A percentile compares a stretch with the other conserved stretches of the same genome.
Evolutionary conservation across 1,140 invertebrate genomes (phyloP).

Genomic region (Drosophila sproati): DNA sequence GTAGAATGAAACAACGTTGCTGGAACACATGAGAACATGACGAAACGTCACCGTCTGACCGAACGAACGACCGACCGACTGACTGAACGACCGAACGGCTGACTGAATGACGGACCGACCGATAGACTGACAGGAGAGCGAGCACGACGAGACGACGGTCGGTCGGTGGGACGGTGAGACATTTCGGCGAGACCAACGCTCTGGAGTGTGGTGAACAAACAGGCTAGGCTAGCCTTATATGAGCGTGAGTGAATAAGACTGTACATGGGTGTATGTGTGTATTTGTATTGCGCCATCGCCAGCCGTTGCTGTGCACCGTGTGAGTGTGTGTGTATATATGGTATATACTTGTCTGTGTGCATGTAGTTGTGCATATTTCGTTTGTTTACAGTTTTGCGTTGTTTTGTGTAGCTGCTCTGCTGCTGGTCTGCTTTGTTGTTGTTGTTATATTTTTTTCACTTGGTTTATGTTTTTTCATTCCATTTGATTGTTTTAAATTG

Average conservation of each 20-base stretch:
- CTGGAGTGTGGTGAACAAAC: conserved; percentile 62
- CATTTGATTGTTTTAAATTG: conserved; percentile 80
- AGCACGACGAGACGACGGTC: conserved; percentile 1
- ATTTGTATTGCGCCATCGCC: conserved; percentile 48
- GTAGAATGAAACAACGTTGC: conserved; percentile 2
- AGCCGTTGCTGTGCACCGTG: conserved; percentile 11
- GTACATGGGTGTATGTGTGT: conserved; percentile 23
- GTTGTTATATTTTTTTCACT: conserved; percentile 41
- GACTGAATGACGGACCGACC: conserved; percentile 6
- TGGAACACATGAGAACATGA: conserved; percentile 39
- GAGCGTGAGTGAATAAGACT: conserved; percentile 15
- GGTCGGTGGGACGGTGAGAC: conserved; percentile 28
- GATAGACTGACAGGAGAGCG: conserved; percentile 1
- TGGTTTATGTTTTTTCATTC: conserved; percentile 63
- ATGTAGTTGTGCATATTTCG: conserved; percentile 55
- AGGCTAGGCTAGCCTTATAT: conserved; percentile 6
- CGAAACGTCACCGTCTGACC: conserved; percentile 32
- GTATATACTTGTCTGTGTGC: conserved; percentile 30
- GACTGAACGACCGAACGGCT: conserved; percentile 13
- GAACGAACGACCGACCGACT: conserved; percentile 15
- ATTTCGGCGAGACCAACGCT: conserved; percentile 48
- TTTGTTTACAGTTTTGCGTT: conserved; percentile 68
- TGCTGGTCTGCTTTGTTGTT: conserved; percentile 13
- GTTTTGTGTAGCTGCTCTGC: conserved; percentile 25
- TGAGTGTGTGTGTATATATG: conserved; percentile 7